Evolutionary conservation across 1,140 invertebrate species (phyloP).

Genomic region (Eciton burchellii): DNA sequence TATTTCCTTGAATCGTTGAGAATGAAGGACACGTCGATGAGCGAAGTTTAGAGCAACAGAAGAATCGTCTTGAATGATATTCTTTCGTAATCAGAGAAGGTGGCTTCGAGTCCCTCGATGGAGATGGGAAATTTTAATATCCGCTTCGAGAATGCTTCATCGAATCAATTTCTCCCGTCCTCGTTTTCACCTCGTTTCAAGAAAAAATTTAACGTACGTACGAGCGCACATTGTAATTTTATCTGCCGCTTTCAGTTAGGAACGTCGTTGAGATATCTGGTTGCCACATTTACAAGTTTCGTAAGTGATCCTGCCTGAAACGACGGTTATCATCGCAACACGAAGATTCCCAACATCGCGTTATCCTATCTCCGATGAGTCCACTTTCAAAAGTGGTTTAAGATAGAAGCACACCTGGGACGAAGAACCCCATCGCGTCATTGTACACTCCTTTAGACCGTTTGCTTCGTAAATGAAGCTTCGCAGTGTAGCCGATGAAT

Average conservation of each 20-base stretch:
- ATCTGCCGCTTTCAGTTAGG: neutral
- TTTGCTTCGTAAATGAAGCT: conserved; percentile 3
- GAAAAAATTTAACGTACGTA: neutral
- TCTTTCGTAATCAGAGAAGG: too few species aligned
- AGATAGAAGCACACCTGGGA: neutral
- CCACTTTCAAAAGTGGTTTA: neutral
- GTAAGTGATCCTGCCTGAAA: neutral
- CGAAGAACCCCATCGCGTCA: neutral
- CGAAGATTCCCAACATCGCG: neutral
- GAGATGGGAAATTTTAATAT: neutral
- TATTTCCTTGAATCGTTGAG: too few species aligned
- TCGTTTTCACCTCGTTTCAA: neutral
- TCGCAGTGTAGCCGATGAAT: neutral
- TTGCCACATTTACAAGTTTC: neutral
- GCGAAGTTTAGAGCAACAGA: too few species aligned
- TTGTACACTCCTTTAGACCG: neutral
- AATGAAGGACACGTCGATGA: too few species aligned
- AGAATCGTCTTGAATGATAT: too few species aligned
- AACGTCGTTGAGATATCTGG: neutral
- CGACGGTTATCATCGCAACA: neutral
- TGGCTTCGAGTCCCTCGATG: neutral
- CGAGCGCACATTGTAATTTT: too few species aligned
- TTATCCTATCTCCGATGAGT: neutral
- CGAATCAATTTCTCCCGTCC: neutral
- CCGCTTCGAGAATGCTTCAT: neutral